Evolutionary conservation across 2,113 vertebrate genomes (phyloP).

Genomic region (Ascaphus truei): DNA sequence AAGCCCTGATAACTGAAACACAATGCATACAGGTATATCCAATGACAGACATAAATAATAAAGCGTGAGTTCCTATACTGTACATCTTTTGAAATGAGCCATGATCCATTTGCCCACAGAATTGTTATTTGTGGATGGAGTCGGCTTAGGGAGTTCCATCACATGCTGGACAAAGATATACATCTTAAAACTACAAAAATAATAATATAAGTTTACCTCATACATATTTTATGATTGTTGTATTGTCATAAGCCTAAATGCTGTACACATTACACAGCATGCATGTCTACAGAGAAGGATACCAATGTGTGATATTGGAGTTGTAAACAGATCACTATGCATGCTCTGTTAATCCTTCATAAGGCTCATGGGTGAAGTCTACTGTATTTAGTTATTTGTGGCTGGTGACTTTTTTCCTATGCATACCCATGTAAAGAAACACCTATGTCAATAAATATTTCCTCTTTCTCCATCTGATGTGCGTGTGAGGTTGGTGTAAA

Average conservation of each 20-base stretch:
- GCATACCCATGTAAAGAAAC: neutral
- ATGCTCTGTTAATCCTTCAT: neutral
- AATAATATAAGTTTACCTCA: too few species aligned
- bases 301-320: neutral
- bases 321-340: neutral
- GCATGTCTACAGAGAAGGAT: neutral
- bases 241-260: too few species aligned
- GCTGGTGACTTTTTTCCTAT: neutral
- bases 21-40: slow-evolving; percentile 11
- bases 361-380: neutral
- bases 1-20: neutral
- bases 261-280: too few species aligned
- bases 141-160: neutral
- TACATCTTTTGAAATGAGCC: neutral
- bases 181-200: too few species aligned
- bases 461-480: neutral
- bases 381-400: neutral
- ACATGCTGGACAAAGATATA: too few species aligned
- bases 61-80: neutral
- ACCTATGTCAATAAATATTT: neutral
- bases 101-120: slow-evolving; percentile 8
- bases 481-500: neutral
- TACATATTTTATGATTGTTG: too few species aligned
- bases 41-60: slow-evolving; percentile 28
- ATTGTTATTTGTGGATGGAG: slow-evolving; percentile 4